A percentile compares a stretch with the other conserved stretches of the same genome.
phyloP scores from a whole-genome alignment of 2,797 vertebrate genomes.

The Urocyon cinereoargenteus region DNA sequence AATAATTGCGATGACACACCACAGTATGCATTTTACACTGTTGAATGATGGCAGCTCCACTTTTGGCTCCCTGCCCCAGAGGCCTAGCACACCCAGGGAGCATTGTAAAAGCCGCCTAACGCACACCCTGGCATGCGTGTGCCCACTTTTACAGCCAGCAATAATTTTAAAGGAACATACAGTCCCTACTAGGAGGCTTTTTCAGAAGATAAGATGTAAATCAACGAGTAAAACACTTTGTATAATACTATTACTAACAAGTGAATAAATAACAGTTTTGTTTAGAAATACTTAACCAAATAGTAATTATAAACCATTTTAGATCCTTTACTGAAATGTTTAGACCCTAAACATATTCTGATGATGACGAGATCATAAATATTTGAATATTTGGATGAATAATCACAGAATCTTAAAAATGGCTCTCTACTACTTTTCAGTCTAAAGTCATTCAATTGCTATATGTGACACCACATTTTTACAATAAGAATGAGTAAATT shows the following conservation, averaged over 20 bases:
- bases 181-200: slow-evolving; percentile 65
- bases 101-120: slow-evolving; percentile 71
- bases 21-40: slow-evolving; percentile 68
- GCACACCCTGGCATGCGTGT: slow-evolving; percentile 80
- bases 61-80: slow-evolving; percentile 75
- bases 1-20: slow-evolving; percentile 72
- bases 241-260: slow-evolving; percentile 11
- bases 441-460: neutral
- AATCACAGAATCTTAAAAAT: slow-evolving; percentile 8
- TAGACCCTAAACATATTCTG: neutral
- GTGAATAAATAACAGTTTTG: neutral
- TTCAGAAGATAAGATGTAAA: slow-evolving; percentile 56
- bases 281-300: neutral
- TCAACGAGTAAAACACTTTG: slow-evolving; percentile 8
- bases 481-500: neutral
- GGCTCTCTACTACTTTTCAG: slow-evolving; percentile 1
- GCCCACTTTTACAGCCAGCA: slow-evolving; percentile 77
- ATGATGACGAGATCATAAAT: neutral
- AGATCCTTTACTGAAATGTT: neutral
- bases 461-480: neutral
- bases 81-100: slow-evolving; percentile 73
- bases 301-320: neutral
- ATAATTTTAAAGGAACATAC: slow-evolving; percentile 81
- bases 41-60: slow-evolving; percentile 66
- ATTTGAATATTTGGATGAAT: neutral